Evolutionary conservation across 1,140 invertebrate species (phyloP), one percentile per base, ranked within the genome.

Genomic region (Drosophila burlai): DNA sequence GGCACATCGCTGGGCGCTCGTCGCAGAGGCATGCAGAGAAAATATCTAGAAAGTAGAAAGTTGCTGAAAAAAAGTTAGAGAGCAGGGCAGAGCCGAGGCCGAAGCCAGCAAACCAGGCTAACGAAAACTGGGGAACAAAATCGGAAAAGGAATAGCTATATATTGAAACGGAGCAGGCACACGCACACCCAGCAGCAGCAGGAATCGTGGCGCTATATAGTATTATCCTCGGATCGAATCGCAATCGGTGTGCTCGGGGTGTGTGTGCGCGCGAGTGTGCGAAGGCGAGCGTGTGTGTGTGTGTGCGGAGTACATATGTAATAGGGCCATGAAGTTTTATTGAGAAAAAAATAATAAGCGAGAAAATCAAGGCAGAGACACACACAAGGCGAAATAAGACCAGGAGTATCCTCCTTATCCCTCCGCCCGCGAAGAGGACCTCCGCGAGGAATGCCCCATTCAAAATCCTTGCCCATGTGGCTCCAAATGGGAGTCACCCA

Each of bases 281-380:
- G 78, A 52, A 52, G 49, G 64, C 49, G 61, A 34, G 81, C 29
- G 49, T 62, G 65, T 72, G 75, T 55, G 75, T 55, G 82, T 75
- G 82, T 84, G 72, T 72, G 75, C 78, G 78, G 83, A 86, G 83
- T 86, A 86, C 83, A 86, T 74, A 74, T 77, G 75, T 89, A 89
- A 89, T 81, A 89, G 86, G 85, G 85, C 85, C 82, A 85, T 81
- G 83, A 79, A 86, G 83, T 86, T 86, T 86, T 86, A 86, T 89
- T 87, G 81, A 87, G 89, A 89, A 85, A 81, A 52, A 50, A 31
- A 49, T 26, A 26, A 47, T 47, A 47, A 63, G 54, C 54, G 21
- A 57, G 54, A 57, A 40, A 57, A 40, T 57, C 59, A 71, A 68
- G 74, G 76, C 72, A 72, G 42, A 65, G 38, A 43, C 34, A 66